Evolutionary conservation across 2,888 invertebrate species (phyloP).

Genomic region (Dynastes maya): DNA sequence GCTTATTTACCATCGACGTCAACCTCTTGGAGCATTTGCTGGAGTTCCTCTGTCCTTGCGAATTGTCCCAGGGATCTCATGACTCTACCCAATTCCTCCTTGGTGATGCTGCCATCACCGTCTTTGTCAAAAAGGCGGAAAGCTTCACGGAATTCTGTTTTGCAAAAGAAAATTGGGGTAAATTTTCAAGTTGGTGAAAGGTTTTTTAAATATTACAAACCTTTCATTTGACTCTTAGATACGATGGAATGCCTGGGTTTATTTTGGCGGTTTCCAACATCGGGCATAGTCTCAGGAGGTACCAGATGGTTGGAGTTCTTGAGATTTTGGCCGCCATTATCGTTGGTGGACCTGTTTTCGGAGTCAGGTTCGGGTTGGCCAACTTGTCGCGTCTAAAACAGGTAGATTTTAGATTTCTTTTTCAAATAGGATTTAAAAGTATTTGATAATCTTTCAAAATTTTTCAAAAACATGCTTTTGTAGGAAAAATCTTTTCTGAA

Average conservation of each 20-base stretch:
- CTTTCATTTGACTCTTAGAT: constrained; percentile 87
- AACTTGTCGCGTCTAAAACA: constrained; percentile 64
- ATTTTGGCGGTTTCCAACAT: constrained; percentile 44
- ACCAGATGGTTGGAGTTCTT: constrained; percentile 40
- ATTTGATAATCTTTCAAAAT: no score
- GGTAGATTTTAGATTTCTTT: no score
- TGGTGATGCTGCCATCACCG: constrained; percentile 90
- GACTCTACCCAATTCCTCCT: constrained; percentile 88
- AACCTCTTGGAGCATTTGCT: constrained; percentile 88
- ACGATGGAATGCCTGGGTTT: constrained; percentile 69
- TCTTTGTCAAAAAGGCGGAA: constrained; percentile 92
- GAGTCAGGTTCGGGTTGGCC: constrained; percentile 59
- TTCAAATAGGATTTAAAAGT: no score
- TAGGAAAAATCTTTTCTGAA: no score
- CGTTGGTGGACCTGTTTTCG: constrained; percentile 50
- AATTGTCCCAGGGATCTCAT: constrained; percentile 91
- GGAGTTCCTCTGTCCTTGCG: constrained; percentile 88
- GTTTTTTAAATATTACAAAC: constrained; percentile 67
- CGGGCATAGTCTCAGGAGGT: constrained; percentile 34
- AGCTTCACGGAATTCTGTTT: constrained; percentile 86
- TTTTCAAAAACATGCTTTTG: no score
- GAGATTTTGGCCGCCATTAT: constrained; percentile 24
- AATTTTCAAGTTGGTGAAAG: not conserved
- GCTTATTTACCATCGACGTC: constrained; percentile 65
- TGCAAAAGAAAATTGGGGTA: not conserved